Base-by-base conservation (phyloP, 2,888 invertebrate species). In the Drosophila putrida region DNA sequence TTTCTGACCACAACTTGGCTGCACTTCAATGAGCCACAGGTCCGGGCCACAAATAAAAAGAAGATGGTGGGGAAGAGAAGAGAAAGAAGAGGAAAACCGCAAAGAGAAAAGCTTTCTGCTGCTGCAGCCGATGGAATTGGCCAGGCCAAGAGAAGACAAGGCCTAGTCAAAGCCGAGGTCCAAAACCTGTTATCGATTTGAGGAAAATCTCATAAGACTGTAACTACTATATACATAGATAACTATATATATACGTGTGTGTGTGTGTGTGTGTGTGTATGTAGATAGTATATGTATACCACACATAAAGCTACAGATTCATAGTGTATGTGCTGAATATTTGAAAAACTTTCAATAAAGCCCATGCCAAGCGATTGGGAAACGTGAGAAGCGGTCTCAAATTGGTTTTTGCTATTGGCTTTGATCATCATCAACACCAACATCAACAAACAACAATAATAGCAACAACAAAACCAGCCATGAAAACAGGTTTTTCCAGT, bases 101-200 rank as follows among this genome's bases (percentile, higher is more conserved):
- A 58, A 53, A 47, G 59, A 69, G 64, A 80, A 77, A 77, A 78
- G 74, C 78, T 80, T 78, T 78, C 80, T 79, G 78, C 65, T 76
- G 77, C 71, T 53, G 54, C 41, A 69, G 53, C 55, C 66, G 58
- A 76, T 84, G 73, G 55, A 81, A 87, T 84, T 76, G 82, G 86
- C 82, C 77, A 55, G 64, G 73, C 73, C 73, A 74, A 74, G 61
- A 49, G 59, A 57, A 60, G 38, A 33, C 39, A 25, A 44, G 53
- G 47, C 50, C 25, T 25, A 41, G 43, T 43, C 51, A 36, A 39
- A 20, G 43, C 57, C 10, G 13, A 53, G 75, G 80, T 72, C 82
- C 63, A 43, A 85, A 83, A 83, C 83, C 88, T 68, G 83, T 83
- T 88, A 75, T 78, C 67, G 83, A 65, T 88, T 85, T 80, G 65